Conservation (phyloP, 1,140 invertebrate genomes). For the Ectropis grisescens region DNA sequence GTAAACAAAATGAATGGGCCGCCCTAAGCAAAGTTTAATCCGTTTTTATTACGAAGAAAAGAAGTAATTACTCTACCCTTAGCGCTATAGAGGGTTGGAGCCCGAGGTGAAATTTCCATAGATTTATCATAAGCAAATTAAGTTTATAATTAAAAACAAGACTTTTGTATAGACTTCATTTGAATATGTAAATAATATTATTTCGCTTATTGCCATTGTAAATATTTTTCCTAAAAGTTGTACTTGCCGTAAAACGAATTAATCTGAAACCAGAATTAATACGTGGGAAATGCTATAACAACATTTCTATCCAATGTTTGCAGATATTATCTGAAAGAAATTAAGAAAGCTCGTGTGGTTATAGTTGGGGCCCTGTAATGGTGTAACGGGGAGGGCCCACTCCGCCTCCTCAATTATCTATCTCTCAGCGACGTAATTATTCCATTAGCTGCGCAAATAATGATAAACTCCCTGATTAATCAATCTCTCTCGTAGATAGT, state of each 20-base stretch:
- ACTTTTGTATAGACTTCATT: conserved; percentile 65
- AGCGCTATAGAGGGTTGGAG: conserved; percentile 57
- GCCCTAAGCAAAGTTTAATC: conserved; percentile 69
- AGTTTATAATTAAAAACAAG: conserved; percentile 69
- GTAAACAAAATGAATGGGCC: conserved; percentile 65
- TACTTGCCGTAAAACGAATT: too few species aligned
- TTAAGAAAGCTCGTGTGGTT: too few species aligned
- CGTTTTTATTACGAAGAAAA: conserved; percentile 70
- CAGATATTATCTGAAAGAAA: too few species aligned
- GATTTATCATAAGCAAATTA: conserved; percentile 70
- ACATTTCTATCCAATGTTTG: too few species aligned
- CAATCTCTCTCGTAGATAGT: conserved; percentile 6
- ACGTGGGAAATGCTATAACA: too few species aligned
- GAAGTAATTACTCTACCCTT: conserved; percentile 68
- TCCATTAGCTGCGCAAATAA: conserved; percentile 58
- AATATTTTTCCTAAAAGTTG: conserved; percentile 10
- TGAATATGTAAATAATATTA: conserved; percentile 63
- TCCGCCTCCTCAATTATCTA: conserved; percentile 33
- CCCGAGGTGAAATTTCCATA: conserved; percentile 67
- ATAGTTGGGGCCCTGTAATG: too few species aligned
- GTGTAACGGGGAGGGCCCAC: too few species aligned
- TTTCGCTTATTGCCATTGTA: conserved; percentile 34
- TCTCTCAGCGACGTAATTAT: conserved; percentile 35
- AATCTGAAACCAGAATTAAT: too few species aligned
- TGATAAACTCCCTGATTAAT: conserved; percentile 40